These are phyloP conservation scores for Prietella phreatophila DNA, from an alignment of 2,113 vertebrate species.

Conservation along the genomic window DNA sequence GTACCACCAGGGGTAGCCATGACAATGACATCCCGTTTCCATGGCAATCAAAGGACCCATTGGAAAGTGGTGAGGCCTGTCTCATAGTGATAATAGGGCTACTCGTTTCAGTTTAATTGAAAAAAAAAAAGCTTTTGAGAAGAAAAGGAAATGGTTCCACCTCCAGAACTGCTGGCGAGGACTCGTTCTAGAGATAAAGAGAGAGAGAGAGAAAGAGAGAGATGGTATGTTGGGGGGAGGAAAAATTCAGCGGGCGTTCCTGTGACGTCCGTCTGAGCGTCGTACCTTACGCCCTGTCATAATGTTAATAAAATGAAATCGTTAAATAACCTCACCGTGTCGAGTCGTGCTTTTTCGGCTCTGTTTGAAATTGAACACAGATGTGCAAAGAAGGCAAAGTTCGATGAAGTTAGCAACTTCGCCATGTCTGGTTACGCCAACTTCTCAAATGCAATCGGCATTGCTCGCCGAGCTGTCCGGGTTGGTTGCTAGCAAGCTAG, in stretches of 20 bases:
- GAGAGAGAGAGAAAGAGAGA: background rate
- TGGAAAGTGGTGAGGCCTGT: constrained; percentile 75
- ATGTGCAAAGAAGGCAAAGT: background rate
- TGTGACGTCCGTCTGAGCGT: background rate
- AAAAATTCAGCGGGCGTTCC: background rate
- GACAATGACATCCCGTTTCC: constrained; percentile 80
- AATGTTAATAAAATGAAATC: background rate
- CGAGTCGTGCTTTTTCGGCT: background rate
- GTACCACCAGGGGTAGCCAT: constrained; percentile 77
- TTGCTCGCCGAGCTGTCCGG: no score
- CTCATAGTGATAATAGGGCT: constrained; percentile 77
- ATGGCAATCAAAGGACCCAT: constrained; percentile 79
- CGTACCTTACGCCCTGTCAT: background rate
- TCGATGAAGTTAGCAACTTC: background rate
- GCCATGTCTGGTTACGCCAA: background rate
- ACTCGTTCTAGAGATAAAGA: constrained; percentile 39
- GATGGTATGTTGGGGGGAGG: background rate
- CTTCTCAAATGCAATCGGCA: background rate
- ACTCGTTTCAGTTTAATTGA: constrained; percentile 86
- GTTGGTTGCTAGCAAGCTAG: no score
- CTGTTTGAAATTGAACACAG: background rate
- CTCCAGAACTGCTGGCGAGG: constrained; percentile 67
- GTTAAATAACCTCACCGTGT: background rate
- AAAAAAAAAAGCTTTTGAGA: constrained; percentile 70
- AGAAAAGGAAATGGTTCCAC: constrained; percentile 54